Percentiles rank a stretch among this genome's conserved stretches.
These are phyloP conservation scores for Nothoprocta pentlandii DNA, from an alignment of 2,113 vertebrate genomes.

Conservation along the genomic window DNA sequence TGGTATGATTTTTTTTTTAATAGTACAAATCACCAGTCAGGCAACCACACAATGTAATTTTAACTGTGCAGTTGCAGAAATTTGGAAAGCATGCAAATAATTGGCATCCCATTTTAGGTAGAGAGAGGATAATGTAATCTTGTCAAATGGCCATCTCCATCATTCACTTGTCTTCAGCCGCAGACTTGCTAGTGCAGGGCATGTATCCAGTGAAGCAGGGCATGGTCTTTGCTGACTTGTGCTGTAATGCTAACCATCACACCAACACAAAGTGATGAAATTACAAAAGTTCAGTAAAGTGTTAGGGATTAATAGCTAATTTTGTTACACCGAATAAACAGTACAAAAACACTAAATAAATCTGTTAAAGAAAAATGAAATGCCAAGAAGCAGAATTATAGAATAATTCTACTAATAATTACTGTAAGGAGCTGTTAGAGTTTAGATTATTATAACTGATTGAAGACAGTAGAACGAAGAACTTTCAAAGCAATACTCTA, in stretches of 20 bases:
- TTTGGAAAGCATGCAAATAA: background rate
- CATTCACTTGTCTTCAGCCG: background rate
- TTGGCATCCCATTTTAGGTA: background rate
- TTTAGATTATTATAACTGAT: background rate
- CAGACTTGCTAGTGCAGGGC: accelerated
- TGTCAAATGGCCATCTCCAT: background rate
- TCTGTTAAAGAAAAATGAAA: background rate
- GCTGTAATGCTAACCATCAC: background rate
- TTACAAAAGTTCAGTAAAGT: background rate
- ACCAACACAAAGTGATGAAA: background rate
- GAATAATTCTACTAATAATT: background rate
- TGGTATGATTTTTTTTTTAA: background rate
- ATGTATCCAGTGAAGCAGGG: background rate
- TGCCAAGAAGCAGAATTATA: background rate
- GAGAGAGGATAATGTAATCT: accelerated
- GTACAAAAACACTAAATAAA: background rate
- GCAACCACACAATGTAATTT: background rate
- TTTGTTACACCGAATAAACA: background rate
- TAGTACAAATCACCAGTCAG: background rate
- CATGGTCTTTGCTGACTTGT: background rate
- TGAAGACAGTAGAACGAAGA: background rate
- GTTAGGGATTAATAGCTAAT: background rate
- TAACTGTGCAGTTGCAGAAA: background rate
- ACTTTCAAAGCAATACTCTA: background rate
- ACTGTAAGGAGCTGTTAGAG: accelerated